These are phyloP conservation scores for Xiphias gladius DNA, from an alignment of 2,113 vertebrate species.

Conservation along the genomic window DNA sequence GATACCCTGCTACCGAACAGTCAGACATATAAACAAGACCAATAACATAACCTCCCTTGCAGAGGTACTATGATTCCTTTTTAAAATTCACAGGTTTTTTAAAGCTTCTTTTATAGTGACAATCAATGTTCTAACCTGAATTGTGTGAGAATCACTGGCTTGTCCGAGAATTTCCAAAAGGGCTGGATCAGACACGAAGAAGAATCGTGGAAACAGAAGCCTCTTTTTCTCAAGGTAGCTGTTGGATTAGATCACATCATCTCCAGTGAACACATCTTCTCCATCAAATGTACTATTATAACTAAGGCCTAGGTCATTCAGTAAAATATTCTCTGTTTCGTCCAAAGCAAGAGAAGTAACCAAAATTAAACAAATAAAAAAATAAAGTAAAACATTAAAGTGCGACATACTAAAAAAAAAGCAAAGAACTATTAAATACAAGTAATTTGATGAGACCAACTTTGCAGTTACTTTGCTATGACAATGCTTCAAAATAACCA, in stretches of 20 bases:
- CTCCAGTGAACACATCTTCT: background rate
- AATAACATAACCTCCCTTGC: background rate
- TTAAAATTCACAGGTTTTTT: background rate
- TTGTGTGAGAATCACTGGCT: slow-evolving; percentile 91
- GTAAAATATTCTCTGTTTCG: background rate
- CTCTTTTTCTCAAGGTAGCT: slow-evolving; percentile 94
- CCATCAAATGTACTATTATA: background rate
- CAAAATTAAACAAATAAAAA: too few species aligned
- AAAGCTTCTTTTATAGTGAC: background rate
- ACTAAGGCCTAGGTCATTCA: background rate
- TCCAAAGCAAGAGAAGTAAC: too few species aligned
- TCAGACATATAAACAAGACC: background rate
- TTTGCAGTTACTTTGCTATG: too few species aligned
- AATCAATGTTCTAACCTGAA: slow-evolving; percentile 82
- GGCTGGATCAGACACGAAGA: slow-evolving; percentile 93
- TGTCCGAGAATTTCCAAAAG: slow-evolving; percentile 94
- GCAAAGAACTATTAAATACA: background rate
- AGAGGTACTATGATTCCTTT: background rate
- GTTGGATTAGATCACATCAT: slow-evolving; percentile 28
- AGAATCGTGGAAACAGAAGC: slow-evolving; percentile 91
- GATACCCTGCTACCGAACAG: background rate
- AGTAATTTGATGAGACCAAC: too few species aligned
- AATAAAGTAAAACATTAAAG: background rate
- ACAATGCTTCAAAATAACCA: too few species aligned
- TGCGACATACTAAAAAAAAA: too few species aligned